Evolutionary conservation across 2,113 vertebrate genomes (phyloP), one percentile per base, ranked within the genome.

Genomic region (Isurus oxyrinchus): DNA sequence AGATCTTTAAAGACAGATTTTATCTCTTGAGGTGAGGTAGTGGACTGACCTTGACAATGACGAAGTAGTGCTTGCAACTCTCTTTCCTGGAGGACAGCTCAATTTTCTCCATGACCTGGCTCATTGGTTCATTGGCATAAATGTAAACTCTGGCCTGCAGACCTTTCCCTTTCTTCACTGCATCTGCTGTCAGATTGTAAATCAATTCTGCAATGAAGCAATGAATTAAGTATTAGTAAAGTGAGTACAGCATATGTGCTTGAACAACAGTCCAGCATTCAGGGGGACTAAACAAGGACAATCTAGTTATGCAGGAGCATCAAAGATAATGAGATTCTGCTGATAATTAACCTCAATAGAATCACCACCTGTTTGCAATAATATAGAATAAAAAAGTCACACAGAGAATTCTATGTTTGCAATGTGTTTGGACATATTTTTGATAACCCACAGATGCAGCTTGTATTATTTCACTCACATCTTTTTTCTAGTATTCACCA

Each of bases 161-260:
- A 96, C 97, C 98, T 97, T 98, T 99, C 97, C 98, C 98, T 96
- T 99, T 98, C 97, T 99, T 99, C 90, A 98, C 98, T 97, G 98
- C 98, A 97, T 99, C 99, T 61, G 99, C 99, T 0, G 98, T 99
- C 97, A 99, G 97, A 97, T 99, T 98, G 79, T 99, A 99, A 97
- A 98, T 98, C 98, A 99, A 96, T 96, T 98, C 99, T 99, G 98
- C 96, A 79, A 96, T 1, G 14, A 95, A 95, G 44, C 21, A 72
- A 27, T 76, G 63, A 55, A n/a, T 76, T 76, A 35, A 72, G 40
- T 53, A 72, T 95, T 35, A 90, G 90, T 84, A 31, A 35, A 49
- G 10, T 72, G 44, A 21, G 4, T 72, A 21, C 11, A 19, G 67
- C 49, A 44, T 10, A 49, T 8, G 11, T 87, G 72, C 31, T 27